These are phyloP conservation scores for Dicranocentrus wangi DNA, from an alignment of 2,888 invertebrate species.

Conservation along the genomic window DNA sequence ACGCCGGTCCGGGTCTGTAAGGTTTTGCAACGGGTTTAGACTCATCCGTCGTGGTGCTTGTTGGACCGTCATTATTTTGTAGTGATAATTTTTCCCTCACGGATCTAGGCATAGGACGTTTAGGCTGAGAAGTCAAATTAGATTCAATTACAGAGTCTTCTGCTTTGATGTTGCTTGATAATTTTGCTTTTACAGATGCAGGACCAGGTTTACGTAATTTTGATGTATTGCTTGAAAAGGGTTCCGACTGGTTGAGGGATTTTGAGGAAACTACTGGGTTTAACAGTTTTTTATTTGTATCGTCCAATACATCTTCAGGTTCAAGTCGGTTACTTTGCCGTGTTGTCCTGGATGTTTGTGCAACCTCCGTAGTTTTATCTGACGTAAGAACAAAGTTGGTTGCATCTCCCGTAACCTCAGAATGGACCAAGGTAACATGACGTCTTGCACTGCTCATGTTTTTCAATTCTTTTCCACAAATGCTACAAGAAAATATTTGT, in stretches of 20 bases:
- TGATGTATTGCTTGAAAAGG: too few species aligned
- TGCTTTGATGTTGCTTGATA: not conserved
- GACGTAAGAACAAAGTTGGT: conserved; percentile 4
- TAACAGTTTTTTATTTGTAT: conserved; percentile 33
- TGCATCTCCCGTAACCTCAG: not conserved
- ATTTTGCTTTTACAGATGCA: not conserved
- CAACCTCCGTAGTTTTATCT: too few species aligned
- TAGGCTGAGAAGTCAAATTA: not conserved
- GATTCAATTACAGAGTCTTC: too few species aligned
- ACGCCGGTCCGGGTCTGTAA: not conserved
- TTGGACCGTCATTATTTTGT: too few species aligned
- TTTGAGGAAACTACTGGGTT: too few species aligned
- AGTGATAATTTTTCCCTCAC: not conserved
- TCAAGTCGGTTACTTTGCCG: too few species aligned
- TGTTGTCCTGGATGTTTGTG: too few species aligned
- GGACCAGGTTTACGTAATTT: not conserved
- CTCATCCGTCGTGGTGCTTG: too few species aligned
- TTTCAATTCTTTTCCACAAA: conserved; percentile 16
- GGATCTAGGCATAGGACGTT: conserved; percentile 9
- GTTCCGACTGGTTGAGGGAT: too few species aligned
- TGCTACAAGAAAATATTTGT: conserved; percentile 3
- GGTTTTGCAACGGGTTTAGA: conserved; percentile 13
- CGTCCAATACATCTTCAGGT: conserved; percentile 21
- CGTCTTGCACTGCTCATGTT: not conserved
- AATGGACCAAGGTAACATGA: not conserved